These are phyloP conservation scores for Sialis fuliginosa DNA, from an alignment of 2,888 invertebrate species.

Conservation along the genomic window DNA sequence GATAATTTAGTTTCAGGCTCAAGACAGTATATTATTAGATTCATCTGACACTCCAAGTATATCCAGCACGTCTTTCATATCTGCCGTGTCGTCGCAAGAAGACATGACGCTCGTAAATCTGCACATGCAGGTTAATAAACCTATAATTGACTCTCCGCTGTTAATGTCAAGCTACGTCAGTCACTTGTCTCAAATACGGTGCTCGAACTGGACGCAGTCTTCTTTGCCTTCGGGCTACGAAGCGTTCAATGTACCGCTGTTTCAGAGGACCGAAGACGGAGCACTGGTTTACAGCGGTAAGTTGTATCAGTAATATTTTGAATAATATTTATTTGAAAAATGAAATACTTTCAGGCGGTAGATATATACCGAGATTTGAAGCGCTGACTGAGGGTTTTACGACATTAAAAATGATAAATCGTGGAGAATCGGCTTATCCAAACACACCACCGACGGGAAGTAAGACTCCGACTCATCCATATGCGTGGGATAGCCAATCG, in stretches of 20 bases:
- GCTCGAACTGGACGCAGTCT: conserved; percentile 48
- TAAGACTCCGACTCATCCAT: conserved; percentile 41
- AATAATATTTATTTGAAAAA: not conserved
- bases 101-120: conserved; percentile 83
- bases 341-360: conserved; percentile 27
- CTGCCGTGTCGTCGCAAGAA: conserved; percentile 84
- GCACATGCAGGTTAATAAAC: conserved; percentile 82
- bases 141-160: conserved; percentile 84
- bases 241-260: conserved; percentile 64
- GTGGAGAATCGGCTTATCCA: conserved; percentile 20
- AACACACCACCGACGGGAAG: conserved; percentile 22
- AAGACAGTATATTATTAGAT: conserved; percentile 9
- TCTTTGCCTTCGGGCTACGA: conserved; percentile 55
- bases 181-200: conserved; percentile 67
- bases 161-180: conserved; percentile 89
- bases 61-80: conserved; percentile 73
- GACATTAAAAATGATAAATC: conserved; percentile 42
- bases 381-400: conserved; percentile 46
- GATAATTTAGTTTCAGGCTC: not conserved
- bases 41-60: conserved; percentile 67
- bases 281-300: conserved; percentile 56
- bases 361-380: conserved; percentile 55
- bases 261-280: conserved; percentile 58
- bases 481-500: conserved; percentile 33
- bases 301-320: conserved; percentile 4